Evolutionary conservation across 2,888 invertebrate species (phyloP), one percentile per base, ranked within the genome.

Genomic region (Malthinus seriepunctatus): DNA sequence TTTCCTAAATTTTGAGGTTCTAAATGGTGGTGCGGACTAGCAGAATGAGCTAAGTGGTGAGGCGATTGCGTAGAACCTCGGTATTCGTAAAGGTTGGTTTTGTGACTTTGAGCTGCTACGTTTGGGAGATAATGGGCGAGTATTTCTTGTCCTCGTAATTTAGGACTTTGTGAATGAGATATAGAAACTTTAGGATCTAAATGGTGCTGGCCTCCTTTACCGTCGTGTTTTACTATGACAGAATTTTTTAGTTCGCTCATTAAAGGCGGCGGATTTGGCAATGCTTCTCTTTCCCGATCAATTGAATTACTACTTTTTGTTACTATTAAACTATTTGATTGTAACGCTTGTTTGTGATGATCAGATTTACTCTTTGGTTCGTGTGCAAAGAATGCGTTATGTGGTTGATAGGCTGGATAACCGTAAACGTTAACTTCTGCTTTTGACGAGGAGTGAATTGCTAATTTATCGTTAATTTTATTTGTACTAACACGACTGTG

Each of bases 171-270:
- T 59, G 84, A 80, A 70, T 80, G 79, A 75, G 84, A 78, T 78
- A 84, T 77, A 74, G 84, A 74, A 33, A 73, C 75, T 53, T 77
- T 69, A 5, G 74, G 67, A 46, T 86, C 86, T 60, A 86, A 73
- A 73, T 85, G 84, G 71, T 85, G 85, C 5, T 78, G 73, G 56
- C 79, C 79, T 57, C 79, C 79, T 75, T 88, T 87, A 51, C 84
- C 85, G 71, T 89, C 90, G 76, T 90, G 89, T 74, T 90, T 90
- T 61, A 90, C 90, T 76, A 90, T 90, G 74, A 90, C 90, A 72
- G 89, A 87, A 76, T 85, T 88, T 76, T 89, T 89, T 69, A 82
- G 80, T 76, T 90, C 90, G 68, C 86, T 84, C 66, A 88, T 81
- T 56, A 89, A 78, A 4, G 88, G 86, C 51, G 88, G 87, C 11